phyloP scores from a whole-genome alignment of 2,888 invertebrate species.

The Trissoscelio sp. region DNA sequence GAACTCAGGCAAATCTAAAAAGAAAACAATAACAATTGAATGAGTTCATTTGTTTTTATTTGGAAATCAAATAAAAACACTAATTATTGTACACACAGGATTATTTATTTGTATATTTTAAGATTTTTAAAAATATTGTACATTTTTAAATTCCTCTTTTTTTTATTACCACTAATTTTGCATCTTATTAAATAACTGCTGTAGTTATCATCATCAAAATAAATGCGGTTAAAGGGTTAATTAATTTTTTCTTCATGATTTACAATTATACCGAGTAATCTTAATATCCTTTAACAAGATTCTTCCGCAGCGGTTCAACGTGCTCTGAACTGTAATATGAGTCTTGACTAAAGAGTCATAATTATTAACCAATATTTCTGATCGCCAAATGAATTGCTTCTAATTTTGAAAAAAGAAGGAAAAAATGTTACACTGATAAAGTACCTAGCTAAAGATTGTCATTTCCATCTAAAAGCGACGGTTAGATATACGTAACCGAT shows the following conservation, averaged over 20 bases:
- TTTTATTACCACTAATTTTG: neutral
- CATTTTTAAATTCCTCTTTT: too few relatives aligned
- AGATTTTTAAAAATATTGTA: too few relatives aligned
- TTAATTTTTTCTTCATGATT: slow-evolving; percentile 26
- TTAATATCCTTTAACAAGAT: slow-evolving; percentile 44
- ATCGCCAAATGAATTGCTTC: neutral
- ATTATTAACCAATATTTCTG: slow-evolving; percentile 19
- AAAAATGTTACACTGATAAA: neutral
- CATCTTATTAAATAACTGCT: neutral
- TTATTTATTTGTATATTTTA: too few relatives aligned
- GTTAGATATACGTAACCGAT: slow-evolving; percentile 29
- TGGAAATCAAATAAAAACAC: too few relatives aligned
- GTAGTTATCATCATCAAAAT: neutral
- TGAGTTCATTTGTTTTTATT: too few relatives aligned
- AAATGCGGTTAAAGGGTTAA: slow-evolving; percentile 10
- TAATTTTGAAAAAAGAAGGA: neutral
- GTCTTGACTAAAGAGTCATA: slow-evolving; percentile 4
- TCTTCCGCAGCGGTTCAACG: slow-evolving; percentile 31
- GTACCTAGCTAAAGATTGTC: slow-evolving; percentile 19
- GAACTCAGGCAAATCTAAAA: too few relatives aligned
- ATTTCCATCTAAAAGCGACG: slow-evolving; percentile 34
- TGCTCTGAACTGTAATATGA: neutral
- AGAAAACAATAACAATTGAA: too few relatives aligned
- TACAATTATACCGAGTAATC: slow-evolving; percentile 28
- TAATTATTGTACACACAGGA: too few relatives aligned